A percentile compares a stretch with the other conserved stretches of the same genome.
These are phyloP conservation scores for Hypomecis punctinalis DNA, from an alignment of 2,888 invertebrate genomes.

Conservation along the genomic window DNA sequence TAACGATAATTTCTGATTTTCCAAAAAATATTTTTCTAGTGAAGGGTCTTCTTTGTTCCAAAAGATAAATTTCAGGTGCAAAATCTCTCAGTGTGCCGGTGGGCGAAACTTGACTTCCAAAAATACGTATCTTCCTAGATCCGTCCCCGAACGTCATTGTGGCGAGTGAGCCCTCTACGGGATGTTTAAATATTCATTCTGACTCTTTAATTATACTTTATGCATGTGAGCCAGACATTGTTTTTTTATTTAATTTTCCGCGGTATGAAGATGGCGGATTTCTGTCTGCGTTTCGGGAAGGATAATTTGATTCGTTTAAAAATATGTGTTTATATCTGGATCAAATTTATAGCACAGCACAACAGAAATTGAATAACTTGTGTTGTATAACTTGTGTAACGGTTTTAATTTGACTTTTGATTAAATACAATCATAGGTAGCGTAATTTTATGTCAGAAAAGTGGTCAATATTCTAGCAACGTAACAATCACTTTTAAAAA, in stretches of 20 bases:
- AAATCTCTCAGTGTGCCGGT: slow-evolving; percentile 56
- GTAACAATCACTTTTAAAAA: no score
- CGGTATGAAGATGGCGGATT: not conserved
- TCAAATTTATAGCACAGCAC: no score
- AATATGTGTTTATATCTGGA: no score
- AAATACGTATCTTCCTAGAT: slow-evolving; percentile 80
- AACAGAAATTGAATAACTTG: no score
- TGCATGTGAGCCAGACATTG: slow-evolving; percentile 74
- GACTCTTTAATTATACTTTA: slow-evolving; percentile 81
- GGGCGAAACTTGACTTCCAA: slow-evolving; percentile 68
- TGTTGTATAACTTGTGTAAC: no score
- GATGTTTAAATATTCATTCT: slow-evolving; percentile 83
- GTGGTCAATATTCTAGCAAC: no score
- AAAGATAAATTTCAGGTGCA: not conserved
- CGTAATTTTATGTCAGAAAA: no score
- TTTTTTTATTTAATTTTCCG: slow-evolving; percentile 49
- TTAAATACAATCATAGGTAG: no score
- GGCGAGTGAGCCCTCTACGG: slow-evolving; percentile 68
- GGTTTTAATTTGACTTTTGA: no score
- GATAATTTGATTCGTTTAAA: not conserved
- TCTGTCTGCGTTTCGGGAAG: not conserved
- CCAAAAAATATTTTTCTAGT: no score
- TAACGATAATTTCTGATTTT: no score
- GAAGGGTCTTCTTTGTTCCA: no score
- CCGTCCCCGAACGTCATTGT: slow-evolving; percentile 80